Conservation (phyloP, 2,113 vertebrate species). For the Hypanus sabinus region DNA sequence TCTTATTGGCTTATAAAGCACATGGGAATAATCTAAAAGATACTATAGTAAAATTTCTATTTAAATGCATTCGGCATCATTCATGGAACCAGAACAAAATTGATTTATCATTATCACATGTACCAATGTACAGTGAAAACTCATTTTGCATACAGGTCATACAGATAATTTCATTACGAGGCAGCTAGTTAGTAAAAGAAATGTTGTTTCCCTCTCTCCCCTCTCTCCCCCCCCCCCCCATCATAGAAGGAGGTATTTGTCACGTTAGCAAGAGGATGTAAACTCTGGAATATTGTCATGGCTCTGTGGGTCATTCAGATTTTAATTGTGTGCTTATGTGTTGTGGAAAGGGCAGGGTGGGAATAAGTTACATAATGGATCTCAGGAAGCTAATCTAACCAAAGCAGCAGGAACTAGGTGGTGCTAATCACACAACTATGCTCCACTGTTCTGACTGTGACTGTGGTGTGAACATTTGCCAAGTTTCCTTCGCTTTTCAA, state of each 20-base stretch:
- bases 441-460: background rate
- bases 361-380: slow-evolving; percentile 32
- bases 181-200: background rate
- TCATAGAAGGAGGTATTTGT: too few relatives aligned
- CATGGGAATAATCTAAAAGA: too few relatives aligned
- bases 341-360: slow-evolving; percentile 31
- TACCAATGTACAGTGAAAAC: too few relatives aligned
- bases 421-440: background rate
- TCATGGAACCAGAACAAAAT: background rate
- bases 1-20: too few relatives aligned
- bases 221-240: background rate
- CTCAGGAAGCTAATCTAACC: slow-evolving; percentile 24
- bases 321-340: background rate
- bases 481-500: slow-evolving; percentile 4
- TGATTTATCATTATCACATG: too few relatives aligned
- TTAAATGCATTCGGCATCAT: background rate
- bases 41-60: too few relatives aligned
- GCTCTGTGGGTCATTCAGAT: background rate
- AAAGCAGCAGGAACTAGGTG: slow-evolving; percentile 34
- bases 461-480: background rate
- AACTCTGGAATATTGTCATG: background rate
- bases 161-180: too few relatives aligned
- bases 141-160: too few relatives aligned
- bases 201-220: background rate
- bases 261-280: too few relatives aligned